A percentile compares a stretch with the other conserved stretches of the same genome.
phyloP scores from a whole-genome alignment of 2,888 invertebrate species.

The Tipula helvola region DNA sequence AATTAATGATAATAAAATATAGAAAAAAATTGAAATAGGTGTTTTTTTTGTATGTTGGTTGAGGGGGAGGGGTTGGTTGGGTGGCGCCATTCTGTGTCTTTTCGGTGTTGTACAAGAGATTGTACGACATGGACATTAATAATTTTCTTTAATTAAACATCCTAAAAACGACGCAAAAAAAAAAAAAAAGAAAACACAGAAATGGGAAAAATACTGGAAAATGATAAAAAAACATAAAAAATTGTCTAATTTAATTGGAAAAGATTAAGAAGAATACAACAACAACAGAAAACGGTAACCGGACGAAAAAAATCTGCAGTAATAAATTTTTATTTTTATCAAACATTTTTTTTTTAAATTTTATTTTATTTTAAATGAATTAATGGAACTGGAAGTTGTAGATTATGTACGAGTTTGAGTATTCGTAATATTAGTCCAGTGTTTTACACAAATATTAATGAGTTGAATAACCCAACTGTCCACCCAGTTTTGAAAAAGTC shows the following conservation, averaged over 20 bases:
- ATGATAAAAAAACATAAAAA: slow-evolving; percentile 1
- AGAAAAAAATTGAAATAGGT: background rate
- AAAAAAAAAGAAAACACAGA: background rate
- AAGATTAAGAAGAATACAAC: slow-evolving; percentile 7
- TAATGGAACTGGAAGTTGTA: background rate
- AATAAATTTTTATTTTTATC: slow-evolving; percentile 9
- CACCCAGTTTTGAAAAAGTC: no score
- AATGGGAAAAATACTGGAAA: background rate
- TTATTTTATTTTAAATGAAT: background rate
- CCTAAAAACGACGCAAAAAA: background rate
- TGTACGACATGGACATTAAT: slow-evolving; percentile 9
- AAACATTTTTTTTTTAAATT: background rate
- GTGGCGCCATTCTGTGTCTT: background rate
- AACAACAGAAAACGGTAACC: background rate
- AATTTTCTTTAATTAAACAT: slow-evolving; percentile 10
- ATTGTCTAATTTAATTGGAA: slow-evolving; percentile 9
- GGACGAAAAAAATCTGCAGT: slow-evolving; percentile 7
- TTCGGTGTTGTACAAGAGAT: background rate
- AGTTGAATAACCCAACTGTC: background rate
- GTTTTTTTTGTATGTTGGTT: background rate
- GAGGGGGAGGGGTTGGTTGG: background rate
- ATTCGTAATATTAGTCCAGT: background rate
- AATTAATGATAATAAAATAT: background rate
- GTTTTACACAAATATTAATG: background rate
- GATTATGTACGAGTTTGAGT: background rate